Percentiles rank a stretch among this genome's conserved stretches.
phyloP scores from a whole-genome alignment of 1,140 invertebrate species.

The Arctopsyche grandis region DNA sequence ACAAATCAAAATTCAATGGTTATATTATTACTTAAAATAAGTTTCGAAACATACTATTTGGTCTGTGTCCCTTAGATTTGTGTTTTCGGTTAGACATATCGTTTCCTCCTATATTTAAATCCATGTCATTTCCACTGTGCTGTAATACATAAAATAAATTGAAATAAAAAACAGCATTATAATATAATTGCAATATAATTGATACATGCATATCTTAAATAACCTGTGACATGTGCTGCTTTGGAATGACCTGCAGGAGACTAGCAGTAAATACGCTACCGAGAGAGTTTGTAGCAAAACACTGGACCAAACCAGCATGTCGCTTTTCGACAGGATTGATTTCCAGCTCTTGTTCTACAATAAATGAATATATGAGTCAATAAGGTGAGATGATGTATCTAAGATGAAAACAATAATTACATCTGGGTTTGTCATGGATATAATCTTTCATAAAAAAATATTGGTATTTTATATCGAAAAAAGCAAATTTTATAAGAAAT shows the following conservation, averaged over 20 bases:
- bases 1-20: slow-evolving; percentile 11
- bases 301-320: slow-evolving; percentile 89
- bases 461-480: too few relatives aligned
- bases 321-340: slow-evolving; percentile 79
- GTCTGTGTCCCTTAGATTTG: slow-evolving; percentile 25
- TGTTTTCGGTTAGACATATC: slow-evolving; percentile 14
- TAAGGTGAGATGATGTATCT: neutral
- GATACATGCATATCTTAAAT: neutral
- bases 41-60: neutral
- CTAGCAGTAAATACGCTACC: slow-evolving; percentile 74
- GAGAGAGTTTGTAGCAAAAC: slow-evolving; percentile 85
- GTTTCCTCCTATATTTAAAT: neutral
- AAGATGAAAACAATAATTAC: too few relatives aligned
- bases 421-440: too few relatives aligned
- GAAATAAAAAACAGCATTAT: too few relatives aligned
- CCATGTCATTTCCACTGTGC: neutral
- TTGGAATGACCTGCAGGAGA: slow-evolving; percentile 77
- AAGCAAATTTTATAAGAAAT: too few relatives aligned
- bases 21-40: neutral
- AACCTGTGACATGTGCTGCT: slow-evolving; percentile 71
- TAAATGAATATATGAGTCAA: slow-evolving; percentile 48
- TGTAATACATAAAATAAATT: too few relatives aligned
- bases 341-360: slow-evolving; percentile 68
- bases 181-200: too few relatives aligned
- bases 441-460: neutral